Evolutionary conservation across 2,888 invertebrate genomes (phyloP).

Genomic region (Sabellastarte sp.): DNA sequence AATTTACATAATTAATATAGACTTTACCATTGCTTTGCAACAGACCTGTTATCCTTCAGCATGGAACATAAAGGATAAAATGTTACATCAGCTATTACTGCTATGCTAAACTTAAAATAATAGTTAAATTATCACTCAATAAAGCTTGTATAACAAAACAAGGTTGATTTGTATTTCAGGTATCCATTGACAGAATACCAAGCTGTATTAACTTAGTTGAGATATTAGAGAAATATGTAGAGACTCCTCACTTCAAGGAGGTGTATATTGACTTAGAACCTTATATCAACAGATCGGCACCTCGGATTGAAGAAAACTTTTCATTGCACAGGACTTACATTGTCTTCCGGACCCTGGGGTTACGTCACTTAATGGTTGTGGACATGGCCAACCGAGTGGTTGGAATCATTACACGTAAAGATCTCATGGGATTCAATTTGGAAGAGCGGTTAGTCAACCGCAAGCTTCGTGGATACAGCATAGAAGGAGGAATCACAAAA

Average conservation of each 20-base stretch:
- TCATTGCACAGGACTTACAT: constrained; percentile 42
- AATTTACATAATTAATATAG: no score
- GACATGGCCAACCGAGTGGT: constrained; percentile 39
- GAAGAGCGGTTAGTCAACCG: constrained; percentile 35
- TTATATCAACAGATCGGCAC: constrained; percentile 44
- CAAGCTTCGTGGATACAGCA: constrained; percentile 30
- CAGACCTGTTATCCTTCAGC: no score
- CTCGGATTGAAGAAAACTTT: constrained; percentile 37
- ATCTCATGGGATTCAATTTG: constrained; percentile 43
- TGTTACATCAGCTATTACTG: no score
- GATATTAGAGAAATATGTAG: constrained; percentile 27
- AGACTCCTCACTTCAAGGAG: constrained; percentile 22
- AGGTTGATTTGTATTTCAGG: no score
- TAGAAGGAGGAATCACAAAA: constrained; percentile 29
- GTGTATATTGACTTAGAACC: constrained; percentile 28
- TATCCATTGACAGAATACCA: constrained; percentile 7
- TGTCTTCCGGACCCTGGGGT: constrained; percentile 42
- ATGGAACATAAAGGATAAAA: no score
- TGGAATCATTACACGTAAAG: constrained; percentile 48
- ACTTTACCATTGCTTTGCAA: no score
- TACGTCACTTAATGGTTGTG: constrained; percentile 43
- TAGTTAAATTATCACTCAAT: no score
- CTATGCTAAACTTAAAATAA: no score
- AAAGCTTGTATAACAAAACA: no score
- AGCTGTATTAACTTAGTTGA: constrained; percentile 5